These are phyloP conservation scores for Hartigia nigra DNA, from an alignment of 2,888 invertebrate species.

Conservation along the genomic window DNA sequence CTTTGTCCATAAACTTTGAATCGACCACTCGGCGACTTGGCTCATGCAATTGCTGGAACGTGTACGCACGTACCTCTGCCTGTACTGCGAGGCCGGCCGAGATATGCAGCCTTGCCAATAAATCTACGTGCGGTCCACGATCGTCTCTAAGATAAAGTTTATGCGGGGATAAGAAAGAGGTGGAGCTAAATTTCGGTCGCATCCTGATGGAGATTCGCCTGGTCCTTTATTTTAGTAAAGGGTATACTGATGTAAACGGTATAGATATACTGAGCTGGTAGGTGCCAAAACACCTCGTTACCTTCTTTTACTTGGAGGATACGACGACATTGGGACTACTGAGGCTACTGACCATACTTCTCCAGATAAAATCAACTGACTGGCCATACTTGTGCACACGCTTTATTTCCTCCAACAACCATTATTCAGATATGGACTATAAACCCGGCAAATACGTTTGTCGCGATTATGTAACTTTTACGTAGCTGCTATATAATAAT, in stretches of 20 bases:
- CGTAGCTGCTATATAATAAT: neutral
- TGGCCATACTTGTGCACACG: neutral
- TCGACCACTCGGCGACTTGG: neutral
- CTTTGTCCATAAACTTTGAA: neutral
- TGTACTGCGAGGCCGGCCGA: constrained; percentile 8
- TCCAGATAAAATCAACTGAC: neutral
- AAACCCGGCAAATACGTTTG: neutral
- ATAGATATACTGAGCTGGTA: neutral
- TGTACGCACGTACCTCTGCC: constrained; percentile 19
- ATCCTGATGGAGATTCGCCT: constrained; percentile 5
- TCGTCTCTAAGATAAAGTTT: constrained; percentile 44
- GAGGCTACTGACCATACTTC: neutral
- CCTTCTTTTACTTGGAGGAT: neutral
- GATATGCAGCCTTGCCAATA: constrained; percentile 35
- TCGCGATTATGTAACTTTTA: neutral
- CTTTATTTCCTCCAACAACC: neutral
- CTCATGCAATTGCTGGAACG: constrained; percentile 3
- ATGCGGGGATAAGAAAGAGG: constrained; percentile 20
- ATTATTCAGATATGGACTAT: neutral
- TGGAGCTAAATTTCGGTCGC: constrained; percentile 30
- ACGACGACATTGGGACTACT: neutral
- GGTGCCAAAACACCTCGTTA: neutral
- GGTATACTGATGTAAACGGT: neutral
- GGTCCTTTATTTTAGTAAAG: neutral
- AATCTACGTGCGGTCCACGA: constrained; percentile 43